Evolutionary conservation across 1,140 invertebrate genomes (phyloP), one percentile per base, ranked within the genome.

Genomic region (Drosophila rufa): DNA sequence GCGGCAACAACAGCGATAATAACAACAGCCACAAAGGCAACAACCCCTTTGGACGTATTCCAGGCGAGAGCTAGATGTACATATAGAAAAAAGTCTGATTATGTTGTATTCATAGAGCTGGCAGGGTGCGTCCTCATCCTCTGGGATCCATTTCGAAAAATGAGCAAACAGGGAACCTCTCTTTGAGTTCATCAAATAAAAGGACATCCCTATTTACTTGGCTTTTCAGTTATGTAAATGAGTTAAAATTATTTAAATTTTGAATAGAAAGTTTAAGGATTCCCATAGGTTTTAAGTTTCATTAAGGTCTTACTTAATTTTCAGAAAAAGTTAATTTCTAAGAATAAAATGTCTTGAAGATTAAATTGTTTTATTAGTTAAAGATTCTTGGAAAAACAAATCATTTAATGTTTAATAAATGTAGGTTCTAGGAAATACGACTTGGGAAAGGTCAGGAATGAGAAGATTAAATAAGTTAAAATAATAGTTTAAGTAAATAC

Each of bases 31-130:
- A 57, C 57, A 69, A 57, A 70, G 67, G 47, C 75, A 79, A 27
- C 76, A 65, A 79, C 55, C 46, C 42, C 76, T 73, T 71, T 33
- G n/a, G 14, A 36, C 66, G 51, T 30, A 57, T 47, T 68, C 36
- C 17, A 46, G 7, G 4, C 27, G 3, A 73, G 38, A n/a, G 36
- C 14, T 40, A 22, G 36, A 40, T 40, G 9, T 36, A 11, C 33
- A 51, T 46, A 47, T 40, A 43, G 19, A 22, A 25, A 57, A 57
- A 38, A 30, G 30, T 45, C 58, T 70, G 27, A 70, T 71, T 71
- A 51, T 17, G 11, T 38, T 59, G 8, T 50, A 46, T 46, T 66
- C 19, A 33, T 14, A 25, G 17, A 58, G 12, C 6, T 22, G 9
- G 15, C 22, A 33, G 51, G 53, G 57, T 62, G 30, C 60, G 55